Evolutionary conservation across 53 echinoderm and acorn worm genomes (phyloP).

Genomic region (Temnopleurus reevesii): DNA sequence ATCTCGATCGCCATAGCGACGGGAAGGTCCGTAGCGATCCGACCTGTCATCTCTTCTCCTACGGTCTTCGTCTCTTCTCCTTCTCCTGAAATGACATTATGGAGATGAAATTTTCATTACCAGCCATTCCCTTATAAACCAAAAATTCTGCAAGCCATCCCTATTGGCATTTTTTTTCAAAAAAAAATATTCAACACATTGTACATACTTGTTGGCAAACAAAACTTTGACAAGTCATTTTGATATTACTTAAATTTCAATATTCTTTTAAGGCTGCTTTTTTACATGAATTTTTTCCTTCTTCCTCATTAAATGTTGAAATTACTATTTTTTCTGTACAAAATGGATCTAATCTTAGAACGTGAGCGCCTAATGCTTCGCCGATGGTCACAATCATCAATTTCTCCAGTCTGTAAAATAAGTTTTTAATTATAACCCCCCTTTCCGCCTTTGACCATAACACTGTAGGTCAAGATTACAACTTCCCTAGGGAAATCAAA

Average conservation of each 20-base stretch:
- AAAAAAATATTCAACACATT: not conserved
- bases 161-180: not conserved
- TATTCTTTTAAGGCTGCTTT: too few species aligned
- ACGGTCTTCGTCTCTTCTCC: constrained; percentile 73
- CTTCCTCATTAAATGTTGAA: too few species aligned
- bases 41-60: constrained; percentile 69
- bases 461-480: too few species aligned
- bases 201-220: too few species aligned
- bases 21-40: constrained; percentile 63
- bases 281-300: too few species aligned
- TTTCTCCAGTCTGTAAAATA: constrained; percentile 52
- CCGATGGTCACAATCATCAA: constrained; percentile 75
- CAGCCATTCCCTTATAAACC: too few species aligned
- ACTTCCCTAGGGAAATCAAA: too few species aligned
- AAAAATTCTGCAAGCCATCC: not conserved
- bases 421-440: too few species aligned
- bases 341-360: constrained; percentile 46
- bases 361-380: constrained; percentile 54
- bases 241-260: too few species aligned
- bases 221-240: too few species aligned
- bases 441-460: too few species aligned
- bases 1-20: constrained; percentile 68
- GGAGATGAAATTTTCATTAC: not conserved
- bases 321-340: too few species aligned
- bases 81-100: not conserved